Conservation (phyloP, 2,797 vertebrate genomes). For the Setipinna tenuifilis region DNA sequence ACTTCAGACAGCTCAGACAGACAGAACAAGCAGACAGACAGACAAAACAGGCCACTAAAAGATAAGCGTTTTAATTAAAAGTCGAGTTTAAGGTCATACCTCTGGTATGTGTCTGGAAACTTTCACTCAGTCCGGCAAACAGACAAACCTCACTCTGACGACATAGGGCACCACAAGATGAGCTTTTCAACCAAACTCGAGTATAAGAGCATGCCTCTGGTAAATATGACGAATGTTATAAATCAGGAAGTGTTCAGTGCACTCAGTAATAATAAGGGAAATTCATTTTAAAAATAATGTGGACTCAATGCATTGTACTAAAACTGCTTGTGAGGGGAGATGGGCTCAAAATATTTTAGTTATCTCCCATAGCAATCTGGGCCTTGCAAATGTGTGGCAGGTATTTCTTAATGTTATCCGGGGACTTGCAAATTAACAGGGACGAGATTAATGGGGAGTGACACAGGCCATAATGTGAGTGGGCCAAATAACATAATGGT, state of each 20-base stretch:
- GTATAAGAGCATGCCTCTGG: too few species aligned
- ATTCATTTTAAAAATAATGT: neutral
- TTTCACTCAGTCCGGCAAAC: too few species aligned
- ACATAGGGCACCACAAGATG: neutral
- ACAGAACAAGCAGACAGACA: too few species aligned
- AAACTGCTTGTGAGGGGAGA: neutral
- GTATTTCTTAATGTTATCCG: neutral
- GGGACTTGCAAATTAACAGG: conserved; percentile 9
- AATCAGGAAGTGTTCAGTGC: neutral
- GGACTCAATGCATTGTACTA: neutral
- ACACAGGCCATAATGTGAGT: conserved; percentile 91
- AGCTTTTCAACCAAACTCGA: neutral
- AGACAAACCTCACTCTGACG: too few species aligned
- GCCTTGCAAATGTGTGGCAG: neutral
- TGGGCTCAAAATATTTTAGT: neutral
- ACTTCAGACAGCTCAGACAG: neutral
- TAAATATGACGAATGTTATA: neutral
- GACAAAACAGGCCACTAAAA: neutral
- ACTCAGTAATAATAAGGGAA: neutral
- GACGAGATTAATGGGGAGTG: conserved; percentile 89
- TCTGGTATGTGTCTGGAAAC: too few species aligned
- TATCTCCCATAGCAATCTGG: neutral
- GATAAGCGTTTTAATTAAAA: neutral
- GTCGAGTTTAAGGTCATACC: too few species aligned
- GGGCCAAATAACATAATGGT: conserved; percentile 87